These are phyloP conservation scores for Scotopteryx bipunctaria DNA, from an alignment of 2,888 invertebrate species.

Conservation along the genomic window DNA sequence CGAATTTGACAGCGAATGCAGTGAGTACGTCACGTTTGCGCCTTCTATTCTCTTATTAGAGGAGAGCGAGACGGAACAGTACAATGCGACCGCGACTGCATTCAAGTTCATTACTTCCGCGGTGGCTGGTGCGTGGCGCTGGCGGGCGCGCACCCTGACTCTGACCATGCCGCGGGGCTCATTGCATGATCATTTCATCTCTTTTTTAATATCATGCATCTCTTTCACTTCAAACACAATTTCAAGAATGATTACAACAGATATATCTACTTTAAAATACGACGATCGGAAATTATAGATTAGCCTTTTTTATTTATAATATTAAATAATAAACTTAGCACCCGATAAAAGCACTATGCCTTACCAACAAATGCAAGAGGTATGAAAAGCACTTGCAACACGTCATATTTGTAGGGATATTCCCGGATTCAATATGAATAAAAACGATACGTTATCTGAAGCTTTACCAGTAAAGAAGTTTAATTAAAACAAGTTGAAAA, in stretches of 20 bases:
- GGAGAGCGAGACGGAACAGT: constrained; percentile 69
- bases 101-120: constrained; percentile 85
- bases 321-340: too few species aligned
- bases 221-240: not conserved
- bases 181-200: constrained; percentile 1
- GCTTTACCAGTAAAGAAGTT: constrained; percentile 32
- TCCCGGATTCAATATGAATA: not conserved
- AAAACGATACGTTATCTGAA: constrained; percentile 6
- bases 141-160: constrained; percentile 59
- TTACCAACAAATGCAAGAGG: too few species aligned
- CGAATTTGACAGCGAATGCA: constrained; percentile 80
- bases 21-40: constrained; percentile 77
- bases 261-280: too few species aligned
- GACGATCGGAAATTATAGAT: too few species aligned
- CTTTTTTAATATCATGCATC: not conserved
- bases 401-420: too few species aligned
- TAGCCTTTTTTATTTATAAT: too few species aligned
- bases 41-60: constrained; percentile 64
- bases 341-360: too few species aligned
- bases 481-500: constrained; percentile 66
- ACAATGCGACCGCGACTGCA: constrained; percentile 66
- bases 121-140: constrained; percentile 63
- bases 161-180: constrained; percentile 67
- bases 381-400: too few species aligned
- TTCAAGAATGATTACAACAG: too few species aligned